phyloP scores from a whole-genome alignment of 2,797 vertebrate genomes.

The Myotis daubentonii region DNA sequence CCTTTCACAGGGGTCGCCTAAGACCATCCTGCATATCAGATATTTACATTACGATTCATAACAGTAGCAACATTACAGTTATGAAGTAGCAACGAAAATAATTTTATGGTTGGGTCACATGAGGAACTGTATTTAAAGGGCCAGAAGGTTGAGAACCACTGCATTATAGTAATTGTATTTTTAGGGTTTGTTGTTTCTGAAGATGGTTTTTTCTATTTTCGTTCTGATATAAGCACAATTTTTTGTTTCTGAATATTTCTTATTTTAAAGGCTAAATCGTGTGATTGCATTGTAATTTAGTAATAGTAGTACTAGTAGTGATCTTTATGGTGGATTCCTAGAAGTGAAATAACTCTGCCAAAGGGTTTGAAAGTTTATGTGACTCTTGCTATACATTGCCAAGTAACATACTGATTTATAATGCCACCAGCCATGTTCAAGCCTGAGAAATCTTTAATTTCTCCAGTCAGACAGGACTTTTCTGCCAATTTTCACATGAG shows the following conservation, averaged over 20 bases:
- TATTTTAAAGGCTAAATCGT: conserved; percentile 3
- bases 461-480: neutral
- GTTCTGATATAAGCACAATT: conserved; percentile 6
- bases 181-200: conserved; percentile 32
- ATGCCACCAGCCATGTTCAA: neutral
- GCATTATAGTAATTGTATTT: neutral
- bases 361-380: conserved; percentile 30
- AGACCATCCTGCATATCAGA: no score
- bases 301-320: neutral
- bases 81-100: no score
- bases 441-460: neutral
- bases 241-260: conserved; percentile 17
- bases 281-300: neutral
- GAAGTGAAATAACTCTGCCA: conserved; percentile 51
- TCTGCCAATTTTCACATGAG: neutral
- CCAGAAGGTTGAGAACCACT: no score
- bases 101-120: no score
- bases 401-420: conserved; percentile 31
- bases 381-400: neutral
- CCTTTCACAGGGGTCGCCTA: no score
- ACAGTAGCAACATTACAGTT: no score
- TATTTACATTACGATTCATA: no score
- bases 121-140: no score
- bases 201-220: neutral
- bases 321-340: conserved; percentile 34